phyloP scores from a whole-genome alignment of 92 coral and sea anemone species.

The Epizoanthus ramosus region DNA sequence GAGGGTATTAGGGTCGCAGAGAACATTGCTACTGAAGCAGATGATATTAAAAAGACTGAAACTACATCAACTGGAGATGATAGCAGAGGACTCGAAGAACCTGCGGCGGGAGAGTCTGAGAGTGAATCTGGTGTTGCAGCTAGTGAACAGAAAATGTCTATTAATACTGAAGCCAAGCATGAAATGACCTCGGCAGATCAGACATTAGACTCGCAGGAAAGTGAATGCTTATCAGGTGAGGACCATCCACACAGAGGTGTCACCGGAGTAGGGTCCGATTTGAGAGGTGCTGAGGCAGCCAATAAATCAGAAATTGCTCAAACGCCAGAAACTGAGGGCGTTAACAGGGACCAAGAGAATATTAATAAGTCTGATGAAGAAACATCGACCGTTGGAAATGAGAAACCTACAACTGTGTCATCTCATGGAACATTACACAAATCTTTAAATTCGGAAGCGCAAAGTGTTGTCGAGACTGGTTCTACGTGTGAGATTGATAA shows the following conservation, averaged over 20 bases:
- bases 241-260: conserved; percentile 47
- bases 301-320: conserved; percentile 37
- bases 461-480: not conserved
- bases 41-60: not conserved
- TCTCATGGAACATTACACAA: conserved; percentile 15
- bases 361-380: conserved; percentile 6
- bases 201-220: not conserved
- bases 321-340: conserved; percentile 1
- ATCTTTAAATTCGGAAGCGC: conserved; percentile 20
- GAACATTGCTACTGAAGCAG: too few species aligned
- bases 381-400: conserved; percentile 4
- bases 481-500: not conserved
- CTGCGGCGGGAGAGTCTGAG: not conserved
- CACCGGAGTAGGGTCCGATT: conserved; percentile 68
- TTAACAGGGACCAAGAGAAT: conserved; percentile 9
- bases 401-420: not conserved
- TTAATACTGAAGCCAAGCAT: not conserved
- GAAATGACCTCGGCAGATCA: conserved; percentile 1
- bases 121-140: not conserved
- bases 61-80: not conserved
- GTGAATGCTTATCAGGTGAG: not conserved
- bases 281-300: conserved; percentile 75
- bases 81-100: not conserved
- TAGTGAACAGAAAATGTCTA: not conserved
- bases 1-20: not conserved